Evolutionary conservation across 1,140 invertebrate genomes (phyloP).

Genomic region (Drosophila bocqueti): DNA sequence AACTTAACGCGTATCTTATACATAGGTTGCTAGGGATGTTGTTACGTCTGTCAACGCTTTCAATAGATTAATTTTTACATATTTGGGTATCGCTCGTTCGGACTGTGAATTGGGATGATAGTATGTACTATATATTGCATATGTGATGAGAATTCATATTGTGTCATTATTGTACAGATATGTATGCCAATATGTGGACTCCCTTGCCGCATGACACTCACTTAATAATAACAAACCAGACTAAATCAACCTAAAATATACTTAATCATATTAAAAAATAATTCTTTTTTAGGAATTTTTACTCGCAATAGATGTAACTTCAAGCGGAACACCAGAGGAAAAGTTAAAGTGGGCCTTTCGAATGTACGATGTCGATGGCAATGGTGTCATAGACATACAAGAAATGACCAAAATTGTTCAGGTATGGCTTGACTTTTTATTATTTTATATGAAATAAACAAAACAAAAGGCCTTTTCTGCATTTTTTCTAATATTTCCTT

Average conservation of each 20-base stretch:
- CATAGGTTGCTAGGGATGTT: background rate
- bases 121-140: slow-evolving; percentile 33
- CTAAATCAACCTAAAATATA: background rate
- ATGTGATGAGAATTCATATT: slow-evolving; percentile 44
- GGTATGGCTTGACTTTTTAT: slow-evolving; percentile 86
- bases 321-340: slow-evolving; percentile 98
- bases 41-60: background rate
- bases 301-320: slow-evolving; percentile 98
- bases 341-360: slow-evolving; percentile 99
- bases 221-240: slow-evolving; percentile 7
- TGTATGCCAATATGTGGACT: slow-evolving; percentile 18
- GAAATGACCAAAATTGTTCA: slow-evolving; percentile 98
- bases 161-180: slow-evolving; percentile 39
- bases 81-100: slow-evolving; percentile 22
- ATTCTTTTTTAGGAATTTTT: slow-evolving; percentile 93
- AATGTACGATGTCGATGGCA: slow-evolving; percentile 99
- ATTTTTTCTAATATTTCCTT: background rate
- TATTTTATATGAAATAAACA: background rate
- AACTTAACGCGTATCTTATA: background rate
- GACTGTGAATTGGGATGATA: slow-evolving; percentile 8
- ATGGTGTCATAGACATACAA: slow-evolving; percentile 99
- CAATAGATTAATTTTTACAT: slow-evolving; percentile 15
- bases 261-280: background rate
- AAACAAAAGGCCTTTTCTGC: background rate
- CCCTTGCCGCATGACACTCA: slow-evolving; percentile 27